Conservation (phyloP, 1,140 invertebrate genomes). For the Platorchestia sp. region DNA sequence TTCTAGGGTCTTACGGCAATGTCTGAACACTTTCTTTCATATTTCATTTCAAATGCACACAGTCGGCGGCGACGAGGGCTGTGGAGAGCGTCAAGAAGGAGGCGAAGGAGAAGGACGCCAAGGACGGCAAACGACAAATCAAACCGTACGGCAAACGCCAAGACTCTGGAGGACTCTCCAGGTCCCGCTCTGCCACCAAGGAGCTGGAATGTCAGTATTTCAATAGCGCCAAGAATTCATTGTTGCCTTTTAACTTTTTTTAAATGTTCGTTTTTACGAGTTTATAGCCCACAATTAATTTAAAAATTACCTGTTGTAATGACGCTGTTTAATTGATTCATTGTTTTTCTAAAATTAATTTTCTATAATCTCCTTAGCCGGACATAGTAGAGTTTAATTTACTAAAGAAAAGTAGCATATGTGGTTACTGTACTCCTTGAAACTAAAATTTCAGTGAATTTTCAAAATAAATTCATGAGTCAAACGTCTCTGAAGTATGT, state of each 20-base stretch:
- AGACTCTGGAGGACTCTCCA: slow-evolving; percentile 76
- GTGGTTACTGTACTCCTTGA: no score
- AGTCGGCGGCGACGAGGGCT: slow-evolving; percentile 64
- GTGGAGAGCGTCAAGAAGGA: slow-evolving; percentile 56
- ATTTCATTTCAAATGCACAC: not conserved
- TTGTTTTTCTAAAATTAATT: no score
- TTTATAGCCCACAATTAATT: not conserved
- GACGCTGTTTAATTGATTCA: no score
- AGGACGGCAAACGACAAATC: slow-evolving; percentile 73
- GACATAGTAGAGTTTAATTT: no score
- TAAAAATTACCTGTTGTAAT: not conserved
- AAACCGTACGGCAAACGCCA: slow-evolving; percentile 85
- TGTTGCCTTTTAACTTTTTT: not conserved
- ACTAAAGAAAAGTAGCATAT: no score
- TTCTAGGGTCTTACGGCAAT: not conserved
- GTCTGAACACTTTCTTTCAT: not conserved
- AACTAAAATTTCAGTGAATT: no score
- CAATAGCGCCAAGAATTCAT: not conserved
- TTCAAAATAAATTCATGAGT: not conserved
- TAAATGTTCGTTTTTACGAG: no score
- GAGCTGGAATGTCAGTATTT: slow-evolving; percentile 78
- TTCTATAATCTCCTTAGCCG: no score
- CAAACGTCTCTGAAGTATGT: not conserved
- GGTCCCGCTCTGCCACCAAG: slow-evolving; percentile 90
- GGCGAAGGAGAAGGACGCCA: slow-evolving; percentile 18